Conservation (phyloP, 2,888 invertebrate genomes). For the Hyposoter didymator region DNA sequence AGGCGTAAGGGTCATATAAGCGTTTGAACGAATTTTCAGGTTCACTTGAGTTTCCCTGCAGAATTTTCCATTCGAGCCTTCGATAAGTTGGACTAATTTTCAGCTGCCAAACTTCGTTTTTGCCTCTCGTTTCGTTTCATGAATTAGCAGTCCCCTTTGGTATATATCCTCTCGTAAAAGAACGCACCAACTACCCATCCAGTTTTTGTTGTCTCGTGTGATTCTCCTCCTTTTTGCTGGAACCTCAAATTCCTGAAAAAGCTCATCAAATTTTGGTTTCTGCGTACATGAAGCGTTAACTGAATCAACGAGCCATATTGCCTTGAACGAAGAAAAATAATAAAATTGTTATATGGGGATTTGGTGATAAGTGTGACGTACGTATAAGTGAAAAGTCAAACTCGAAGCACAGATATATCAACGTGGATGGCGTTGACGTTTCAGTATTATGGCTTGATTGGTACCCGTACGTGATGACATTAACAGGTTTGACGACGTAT, state of each 20-base stretch:
- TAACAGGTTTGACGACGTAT: conserved; percentile 37
- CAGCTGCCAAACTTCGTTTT: no score
- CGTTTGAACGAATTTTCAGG: not conserved
- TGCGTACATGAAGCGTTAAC: not conserved
- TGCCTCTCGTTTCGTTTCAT: no score
- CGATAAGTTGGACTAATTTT: no score
- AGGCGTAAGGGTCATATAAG: not conserved
- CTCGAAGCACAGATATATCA: not conserved
- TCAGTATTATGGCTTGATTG: conserved; percentile 33
- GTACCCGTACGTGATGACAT: conserved; percentile 38
- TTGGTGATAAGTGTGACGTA: not conserved
- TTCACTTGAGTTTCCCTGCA: not conserved
- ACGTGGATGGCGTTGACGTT: conserved; percentile 22
- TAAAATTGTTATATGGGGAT: not conserved
- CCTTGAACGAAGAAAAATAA: not conserved
- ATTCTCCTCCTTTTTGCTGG: not conserved
- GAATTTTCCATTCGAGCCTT: not conserved
- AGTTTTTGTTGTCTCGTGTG: not conserved
- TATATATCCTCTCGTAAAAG: no score
- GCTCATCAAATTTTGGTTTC: not conserved
- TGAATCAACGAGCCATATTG: not conserved
- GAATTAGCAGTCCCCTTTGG: no score
- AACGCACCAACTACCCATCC: not conserved
- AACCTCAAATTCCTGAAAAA: not conserved
- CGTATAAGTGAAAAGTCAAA: not conserved